A percentile compares a stretch with the other conserved stretches of the same genome.
These are phyloP conservation scores for Arothron firmamentum DNA, from an alignment of 2,113 vertebrate genomes.

Conservation along the genomic window DNA sequence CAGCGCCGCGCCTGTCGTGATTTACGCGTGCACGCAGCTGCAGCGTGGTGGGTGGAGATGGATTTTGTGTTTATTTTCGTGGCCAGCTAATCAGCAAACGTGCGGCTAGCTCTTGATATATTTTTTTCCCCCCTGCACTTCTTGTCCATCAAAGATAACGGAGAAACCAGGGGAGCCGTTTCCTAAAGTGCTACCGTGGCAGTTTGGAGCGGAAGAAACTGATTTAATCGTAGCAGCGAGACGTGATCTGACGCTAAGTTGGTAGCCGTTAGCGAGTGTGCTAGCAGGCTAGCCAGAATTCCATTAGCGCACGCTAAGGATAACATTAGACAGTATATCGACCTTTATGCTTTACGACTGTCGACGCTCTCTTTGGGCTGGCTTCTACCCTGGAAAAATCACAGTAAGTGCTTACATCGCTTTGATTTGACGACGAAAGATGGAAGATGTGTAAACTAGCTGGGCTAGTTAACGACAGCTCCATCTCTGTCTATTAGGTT, in stretches of 20 bases:
- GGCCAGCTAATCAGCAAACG: slow-evolving; percentile 24
- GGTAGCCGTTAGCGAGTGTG: slow-evolving; percentile 36
- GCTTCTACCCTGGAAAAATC: neutral
- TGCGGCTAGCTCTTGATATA: neutral
- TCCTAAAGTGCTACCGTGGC: neutral
- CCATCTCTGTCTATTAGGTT: neutral
- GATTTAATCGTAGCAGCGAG: neutral
- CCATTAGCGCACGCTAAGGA: slow-evolving; percentile 5
- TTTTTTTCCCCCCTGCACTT: neutral
- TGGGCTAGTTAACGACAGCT: slow-evolving; percentile 7
- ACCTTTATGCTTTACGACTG: neutral
- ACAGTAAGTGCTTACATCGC: slow-evolving; percentile 16
- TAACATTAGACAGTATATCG: neutral
- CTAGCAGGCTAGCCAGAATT: slow-evolving; percentile 27
- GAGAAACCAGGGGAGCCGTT: neutral
- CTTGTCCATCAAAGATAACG: no score
- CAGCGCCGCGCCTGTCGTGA: slow-evolving; percentile 43
- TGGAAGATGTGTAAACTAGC: neutral
- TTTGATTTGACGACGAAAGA: neutral
- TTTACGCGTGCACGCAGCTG: slow-evolving; percentile 17
- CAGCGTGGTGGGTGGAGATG: slow-evolving; percentile 44
- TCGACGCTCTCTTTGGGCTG: neutral
- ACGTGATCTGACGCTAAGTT: slow-evolving; percentile 29
- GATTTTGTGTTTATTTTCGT: slow-evolving; percentile 65
- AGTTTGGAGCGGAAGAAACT: neutral